phyloP scores from a whole-genome alignment of 2,888 invertebrate species.

The Lutraria lutraria region DNA sequence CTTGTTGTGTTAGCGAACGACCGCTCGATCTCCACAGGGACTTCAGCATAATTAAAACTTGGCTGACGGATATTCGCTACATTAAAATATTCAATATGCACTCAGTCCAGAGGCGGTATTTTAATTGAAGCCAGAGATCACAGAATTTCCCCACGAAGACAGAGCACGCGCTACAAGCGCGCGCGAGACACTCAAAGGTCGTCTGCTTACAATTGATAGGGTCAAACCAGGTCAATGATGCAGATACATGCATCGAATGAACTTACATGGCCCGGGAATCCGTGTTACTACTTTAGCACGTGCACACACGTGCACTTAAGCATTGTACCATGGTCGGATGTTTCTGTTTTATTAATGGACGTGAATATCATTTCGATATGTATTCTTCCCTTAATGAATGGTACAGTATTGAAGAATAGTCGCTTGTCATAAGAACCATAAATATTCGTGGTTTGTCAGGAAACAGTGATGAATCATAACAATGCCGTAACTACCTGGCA shows the following conservation, averaged over 20 bases:
- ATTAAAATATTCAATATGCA: constrained; percentile 52
- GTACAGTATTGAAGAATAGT: background rate
- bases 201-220: constrained; percentile 28
- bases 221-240: constrained; percentile 44
- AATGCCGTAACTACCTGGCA: background rate
- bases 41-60: constrained; percentile 8
- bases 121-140: constrained; percentile 42
- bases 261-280: constrained; percentile 27
- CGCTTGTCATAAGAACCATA: background rate
- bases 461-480: background rate
- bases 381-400: constrained; percentile 6
- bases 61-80: constrained; percentile 49
- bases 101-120: constrained; percentile 28
- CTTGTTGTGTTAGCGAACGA: background rate
- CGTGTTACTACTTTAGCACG: constrained; percentile 5
- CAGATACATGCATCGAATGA: constrained; percentile 14
- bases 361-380: background rate
- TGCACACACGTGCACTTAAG: constrained; percentile 25
- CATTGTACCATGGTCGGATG: background rate
- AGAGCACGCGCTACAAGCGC: constrained; percentile 28
- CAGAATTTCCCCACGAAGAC: constrained; percentile 12
- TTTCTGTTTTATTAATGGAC: background rate
- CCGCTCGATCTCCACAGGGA: background rate
- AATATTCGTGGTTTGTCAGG: constrained; percentile 14
- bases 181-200: constrained; percentile 24